These are phyloP conservation scores for Labeo rohita DNA, from an alignment of 2,113 vertebrate genomes.

Conservation along the genomic window DNA sequence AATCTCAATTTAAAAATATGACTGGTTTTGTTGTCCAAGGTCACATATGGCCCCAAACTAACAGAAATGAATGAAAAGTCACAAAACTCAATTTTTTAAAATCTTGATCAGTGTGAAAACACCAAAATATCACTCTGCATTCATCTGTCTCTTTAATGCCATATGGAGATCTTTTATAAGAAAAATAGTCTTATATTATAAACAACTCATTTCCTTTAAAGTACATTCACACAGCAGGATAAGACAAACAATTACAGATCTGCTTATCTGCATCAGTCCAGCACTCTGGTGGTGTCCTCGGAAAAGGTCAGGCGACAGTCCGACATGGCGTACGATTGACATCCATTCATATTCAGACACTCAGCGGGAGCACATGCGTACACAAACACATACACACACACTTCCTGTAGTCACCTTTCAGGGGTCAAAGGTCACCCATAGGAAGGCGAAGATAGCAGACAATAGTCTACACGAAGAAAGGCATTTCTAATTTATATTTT, in stretches of 20 bases:
- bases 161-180: background rate
- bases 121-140: background rate
- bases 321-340: background rate
- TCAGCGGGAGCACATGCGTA: background rate
- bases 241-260: constrained; percentile 32
- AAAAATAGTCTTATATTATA: background rate
- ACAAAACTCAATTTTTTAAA: no score
- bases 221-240: background rate
- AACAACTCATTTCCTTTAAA: constrained; percentile 6
- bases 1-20: no score
- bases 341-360: constrained; percentile 14
- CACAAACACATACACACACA: background rate
- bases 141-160: background rate
- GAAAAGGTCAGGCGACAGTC: constrained; percentile 35
- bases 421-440: background rate
- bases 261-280: constrained; percentile 18
- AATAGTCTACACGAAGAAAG: background rate
- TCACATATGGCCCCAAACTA: no score
- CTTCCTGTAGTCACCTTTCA: constrained; percentile 3
- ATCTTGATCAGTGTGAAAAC: constrained; percentile 12
- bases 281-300: constrained; percentile 13
- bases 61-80: no score
- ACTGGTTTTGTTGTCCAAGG: no score
- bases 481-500: background rate
- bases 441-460: background rate